Conservation (phyloP, 2,888 invertebrate species). For the Eulithis prunata region DNA sequence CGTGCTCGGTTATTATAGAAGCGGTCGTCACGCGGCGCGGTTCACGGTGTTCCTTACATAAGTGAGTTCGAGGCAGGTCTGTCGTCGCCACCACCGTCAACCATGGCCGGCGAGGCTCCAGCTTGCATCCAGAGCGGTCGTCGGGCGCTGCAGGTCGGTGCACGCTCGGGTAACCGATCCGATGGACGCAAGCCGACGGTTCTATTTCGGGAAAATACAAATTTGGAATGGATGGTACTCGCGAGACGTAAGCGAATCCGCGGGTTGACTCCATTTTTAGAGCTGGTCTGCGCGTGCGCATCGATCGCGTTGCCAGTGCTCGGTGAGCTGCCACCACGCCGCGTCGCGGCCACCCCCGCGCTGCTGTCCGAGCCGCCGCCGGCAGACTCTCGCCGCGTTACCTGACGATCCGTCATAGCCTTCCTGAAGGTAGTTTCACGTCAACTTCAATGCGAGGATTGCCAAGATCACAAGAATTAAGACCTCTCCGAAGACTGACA, state of each 20-base stretch:
- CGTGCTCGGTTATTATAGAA: conserved; percentile 80
- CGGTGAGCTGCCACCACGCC: conserved; percentile 76
- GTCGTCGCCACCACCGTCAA: conserved; percentile 47
- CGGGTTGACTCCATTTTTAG: conserved; percentile 83
- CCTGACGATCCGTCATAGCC: conserved; percentile 55
- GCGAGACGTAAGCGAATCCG: conserved; percentile 81
- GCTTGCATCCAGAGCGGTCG: conserved; percentile 61
- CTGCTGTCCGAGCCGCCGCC: conserved; percentile 36
- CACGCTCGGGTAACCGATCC: conserved; percentile 83
- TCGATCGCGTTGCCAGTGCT: conserved; percentile 76
- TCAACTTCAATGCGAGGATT: conserved; percentile 36
- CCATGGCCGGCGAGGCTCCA: conserved; percentile 49
- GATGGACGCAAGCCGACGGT: conserved; percentile 81
- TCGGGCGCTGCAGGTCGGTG: conserved; percentile 77
- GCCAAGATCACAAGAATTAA: conserved; percentile 44
- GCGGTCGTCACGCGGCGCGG: conserved; percentile 81
- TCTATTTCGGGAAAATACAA: conserved; percentile 93
- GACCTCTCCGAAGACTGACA: conserved; percentile 60
- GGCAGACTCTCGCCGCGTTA: conserved; percentile 45
- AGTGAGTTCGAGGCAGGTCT: conserved; percentile 56
- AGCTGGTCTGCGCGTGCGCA: conserved; percentile 83
- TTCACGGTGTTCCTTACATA: conserved; percentile 75
- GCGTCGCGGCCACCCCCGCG: conserved; percentile 76
- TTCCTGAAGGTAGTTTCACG: conserved; percentile 45
- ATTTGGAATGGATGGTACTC: conserved; percentile 88